Percentiles rank a stretch among this genome's conserved stretches.
These are phyloP conservation scores for Drosophila pruinosa DNA, from an alignment of 1,140 invertebrate species.

Conservation along the genomic window DNA sequence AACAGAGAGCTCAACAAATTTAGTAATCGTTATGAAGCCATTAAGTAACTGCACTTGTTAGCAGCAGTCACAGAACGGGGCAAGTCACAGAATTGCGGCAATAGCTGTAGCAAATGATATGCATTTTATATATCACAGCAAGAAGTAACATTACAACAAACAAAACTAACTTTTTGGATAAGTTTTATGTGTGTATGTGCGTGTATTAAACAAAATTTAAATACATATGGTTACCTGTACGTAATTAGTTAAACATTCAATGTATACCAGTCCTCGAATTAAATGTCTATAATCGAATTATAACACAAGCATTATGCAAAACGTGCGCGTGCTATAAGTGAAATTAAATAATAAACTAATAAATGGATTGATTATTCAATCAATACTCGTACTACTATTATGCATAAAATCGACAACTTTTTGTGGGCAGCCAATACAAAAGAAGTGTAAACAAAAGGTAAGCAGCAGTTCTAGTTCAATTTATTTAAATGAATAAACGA, in stretches of 20 bases:
- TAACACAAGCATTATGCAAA: constrained; percentile 34
- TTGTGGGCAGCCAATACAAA: background rate
- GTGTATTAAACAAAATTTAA: constrained; percentile 14
- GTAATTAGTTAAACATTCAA: constrained; percentile 37
- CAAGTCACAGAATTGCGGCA: background rate
- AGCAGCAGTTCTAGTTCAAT: background rate
- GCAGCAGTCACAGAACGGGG: constrained; percentile 28
- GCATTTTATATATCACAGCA: constrained; percentile 74
- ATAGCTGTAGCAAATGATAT: constrained; percentile 52
- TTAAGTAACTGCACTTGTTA: constrained; percentile 67
- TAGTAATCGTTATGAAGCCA: background rate
- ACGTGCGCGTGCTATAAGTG: constrained; percentile 57
- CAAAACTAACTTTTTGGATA: constrained; percentile 58
- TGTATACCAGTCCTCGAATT: constrained; percentile 17
- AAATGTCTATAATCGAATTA: constrained; percentile 19
- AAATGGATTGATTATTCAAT: background rate
- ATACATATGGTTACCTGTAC: constrained; percentile 27
- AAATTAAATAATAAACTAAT: background rate
- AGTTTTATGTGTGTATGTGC: constrained; percentile 72
- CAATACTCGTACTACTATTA: background rate
- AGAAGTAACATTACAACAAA: too few relatives aligned
- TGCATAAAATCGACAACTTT: background rate
- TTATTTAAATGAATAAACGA: constrained; percentile 1
- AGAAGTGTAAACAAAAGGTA: constrained; percentile 2
- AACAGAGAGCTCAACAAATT: constrained; percentile 51